Base-by-base conservation (phyloP, 2,113 vertebrate genomes). In the Phalacrocorax pelagicus region DNA sequence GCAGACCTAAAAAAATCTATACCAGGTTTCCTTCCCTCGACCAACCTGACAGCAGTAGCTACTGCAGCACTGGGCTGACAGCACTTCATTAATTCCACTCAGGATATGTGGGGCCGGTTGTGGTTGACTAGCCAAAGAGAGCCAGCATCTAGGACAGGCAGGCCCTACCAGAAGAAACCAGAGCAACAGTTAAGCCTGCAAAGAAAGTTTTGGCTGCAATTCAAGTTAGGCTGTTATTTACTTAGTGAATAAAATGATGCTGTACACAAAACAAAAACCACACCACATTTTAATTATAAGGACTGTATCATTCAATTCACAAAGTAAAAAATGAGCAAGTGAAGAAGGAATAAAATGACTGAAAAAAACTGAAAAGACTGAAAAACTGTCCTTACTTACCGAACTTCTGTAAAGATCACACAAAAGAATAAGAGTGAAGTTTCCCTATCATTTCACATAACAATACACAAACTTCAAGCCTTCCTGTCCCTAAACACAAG, bases 101-200 rank as follows among this genome's bases (percentile, higher is more conserved):
- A 0, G 20, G 27, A 16, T 15, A 9, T 2, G 2, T 6, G 15
- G 17, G 69, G 46, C 38, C 52, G 62, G 19, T 1, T 46, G 52
- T 18, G 58, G 65, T 30, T 82, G 52, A 18, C 34, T 63, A 82
- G 16, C 27, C 57, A 81, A 51, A 54, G 20, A 52, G 40, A 57
- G 22, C 8, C 2, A 0, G 34, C 46, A 61, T 32, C 72, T 67
- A 73, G 57, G 81, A 91, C 12, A 8, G 51, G 32, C 49, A 86
- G 40, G 47, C 91, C 62, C 79, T 38, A 63, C 72, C 26, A 67
- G n/a, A 54, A 47, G 17, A 88, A 78, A 71, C n/a, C 17, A 81
- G 46, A 79, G n/a, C 72, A 88, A 88, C 54, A 51, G n/a, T 46
- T 58, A 40, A 54, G 58, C 7, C 66, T 63, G 32, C 36, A 59